Evolutionary conservation across 1,140 invertebrate species (phyloP).

Genomic region (Caenorhabditis latens): DNA sequence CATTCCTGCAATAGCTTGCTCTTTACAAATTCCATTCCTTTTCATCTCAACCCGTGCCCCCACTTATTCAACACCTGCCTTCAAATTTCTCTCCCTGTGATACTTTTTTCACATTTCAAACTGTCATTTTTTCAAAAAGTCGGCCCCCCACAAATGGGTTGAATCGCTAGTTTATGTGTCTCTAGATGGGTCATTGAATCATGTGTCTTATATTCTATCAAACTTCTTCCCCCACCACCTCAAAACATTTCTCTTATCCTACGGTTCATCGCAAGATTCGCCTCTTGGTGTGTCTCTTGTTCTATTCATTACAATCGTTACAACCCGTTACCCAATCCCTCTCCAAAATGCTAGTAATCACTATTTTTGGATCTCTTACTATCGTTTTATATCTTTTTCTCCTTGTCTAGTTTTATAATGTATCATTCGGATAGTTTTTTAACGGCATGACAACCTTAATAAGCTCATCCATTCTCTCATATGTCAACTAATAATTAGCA

Average conservation of each 20-base stretch:
- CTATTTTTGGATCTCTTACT: conserved; percentile 21
- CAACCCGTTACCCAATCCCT: background rate
- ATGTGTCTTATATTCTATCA: conserved; percentile 4
- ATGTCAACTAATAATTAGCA: conserved; percentile 22
- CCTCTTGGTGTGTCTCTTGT: background rate
- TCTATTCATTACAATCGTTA: background rate
- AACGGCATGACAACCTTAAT: conserved; percentile 52
- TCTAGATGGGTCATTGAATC: conserved; percentile 22
- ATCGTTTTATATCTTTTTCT: background rate
- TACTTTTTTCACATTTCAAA: too few species aligned
- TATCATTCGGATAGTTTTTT: background rate
- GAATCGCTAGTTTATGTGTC: conserved; percentile 5
- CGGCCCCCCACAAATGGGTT: background rate
- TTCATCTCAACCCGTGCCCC: background rate
- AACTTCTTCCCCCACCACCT: background rate
- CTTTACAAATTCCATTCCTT: background rate
- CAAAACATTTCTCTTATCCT: conserved; percentile 36
- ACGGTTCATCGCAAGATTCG: conserved; percentile 7
- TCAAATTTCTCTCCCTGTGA: background rate
- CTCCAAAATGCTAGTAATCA: conserved; percentile 34
- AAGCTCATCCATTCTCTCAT: background rate
- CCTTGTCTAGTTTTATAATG: background rate
- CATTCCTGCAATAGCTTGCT: background rate
- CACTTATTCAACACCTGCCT: background rate
- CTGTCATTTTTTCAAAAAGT: background rate